phyloP scores from a whole-genome alignment of 2,113 vertebrate species.

The Oriolus oriolus region DNA sequence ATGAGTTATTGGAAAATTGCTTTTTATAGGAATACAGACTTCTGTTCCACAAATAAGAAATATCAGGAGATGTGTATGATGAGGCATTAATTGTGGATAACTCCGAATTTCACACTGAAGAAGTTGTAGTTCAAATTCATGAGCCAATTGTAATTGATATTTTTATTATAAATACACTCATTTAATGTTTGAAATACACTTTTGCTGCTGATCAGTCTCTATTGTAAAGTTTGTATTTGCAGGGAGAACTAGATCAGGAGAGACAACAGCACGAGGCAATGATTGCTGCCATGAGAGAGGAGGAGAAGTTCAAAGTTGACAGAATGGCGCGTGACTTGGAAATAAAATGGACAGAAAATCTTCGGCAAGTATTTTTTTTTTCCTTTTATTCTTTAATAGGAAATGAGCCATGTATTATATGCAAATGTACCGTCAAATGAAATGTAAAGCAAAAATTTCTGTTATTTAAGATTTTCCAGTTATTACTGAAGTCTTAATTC shows the following conservation, averaged over 20 bases:
- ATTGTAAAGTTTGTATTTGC: slow-evolving; percentile 56
- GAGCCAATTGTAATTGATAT: background rate
- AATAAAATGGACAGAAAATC: slow-evolving; percentile 96
- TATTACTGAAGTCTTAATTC: background rate
- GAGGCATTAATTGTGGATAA: background rate
- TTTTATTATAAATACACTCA: background rate
- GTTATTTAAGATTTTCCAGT: background rate
- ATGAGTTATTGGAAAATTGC: background rate
- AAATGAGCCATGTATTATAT: background rate
- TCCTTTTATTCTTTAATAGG: background rate
- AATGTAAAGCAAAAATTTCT: background rate
- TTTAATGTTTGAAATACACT: background rate
- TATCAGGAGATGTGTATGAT: background rate
- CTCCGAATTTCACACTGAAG: background rate
- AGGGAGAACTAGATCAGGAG: slow-evolving; percentile 90
- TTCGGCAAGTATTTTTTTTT: slow-evolving; percentile 76
- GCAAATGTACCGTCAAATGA: background rate
- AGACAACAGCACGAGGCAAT: slow-evolving; percentile 88
- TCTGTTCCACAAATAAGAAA: background rate
- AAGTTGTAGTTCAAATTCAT: background rate
- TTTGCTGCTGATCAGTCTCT: slow-evolving; percentile 41
- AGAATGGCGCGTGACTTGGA: slow-evolving; percentile 92
- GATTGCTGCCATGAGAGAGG: slow-evolving; percentile 86
- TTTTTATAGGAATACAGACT: background rate
- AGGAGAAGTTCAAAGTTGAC: slow-evolving; percentile 91